Evolutionary conservation across 2,113 vertebrate genomes (phyloP).

Genomic region (Odontophorus gujanensis): DNA sequence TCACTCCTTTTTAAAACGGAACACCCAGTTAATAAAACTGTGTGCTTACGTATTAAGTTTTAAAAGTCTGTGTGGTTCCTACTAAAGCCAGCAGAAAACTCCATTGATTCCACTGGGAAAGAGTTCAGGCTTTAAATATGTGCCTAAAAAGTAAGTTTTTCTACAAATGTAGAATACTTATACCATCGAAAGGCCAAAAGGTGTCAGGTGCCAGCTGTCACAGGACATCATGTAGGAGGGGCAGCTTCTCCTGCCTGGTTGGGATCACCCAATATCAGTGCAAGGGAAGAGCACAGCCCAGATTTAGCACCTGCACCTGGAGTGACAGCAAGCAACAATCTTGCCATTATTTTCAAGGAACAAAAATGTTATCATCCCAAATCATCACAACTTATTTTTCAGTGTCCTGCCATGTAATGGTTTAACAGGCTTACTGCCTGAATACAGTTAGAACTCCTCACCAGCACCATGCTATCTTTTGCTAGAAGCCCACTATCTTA

Average conservation of each 20-base stretch:
- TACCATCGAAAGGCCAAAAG: not conserved
- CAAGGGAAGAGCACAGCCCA: not conserved
- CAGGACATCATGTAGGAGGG: not conserved
- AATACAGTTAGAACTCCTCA: not conserved
- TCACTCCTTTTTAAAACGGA: not conserved
- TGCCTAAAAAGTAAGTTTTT: not conserved
- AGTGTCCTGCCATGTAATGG: not conserved
- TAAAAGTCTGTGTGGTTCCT: not conserved
- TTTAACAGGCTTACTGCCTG: not conserved
- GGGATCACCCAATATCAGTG: not conserved
- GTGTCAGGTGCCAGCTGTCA: not conserved
- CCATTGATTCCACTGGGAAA: not conserved
- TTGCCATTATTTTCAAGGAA: not conserved
- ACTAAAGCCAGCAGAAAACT: not conserved
- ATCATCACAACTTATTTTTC: not conserved
- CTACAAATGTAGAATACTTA: not conserved
- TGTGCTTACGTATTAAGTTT: not conserved
- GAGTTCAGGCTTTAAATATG: not conserved
- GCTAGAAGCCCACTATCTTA: conserved; percentile 14
- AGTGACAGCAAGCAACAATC: not conserved
- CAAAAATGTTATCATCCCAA: not conserved
- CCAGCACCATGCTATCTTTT: not conserved
- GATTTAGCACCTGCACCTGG: accelerated
- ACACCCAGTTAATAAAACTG: conserved; percentile 7
- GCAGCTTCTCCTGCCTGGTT: not conserved